Conservation (phyloP, 2,888 invertebrate genomes). For the Leptinotarsa juncta region DNA sequence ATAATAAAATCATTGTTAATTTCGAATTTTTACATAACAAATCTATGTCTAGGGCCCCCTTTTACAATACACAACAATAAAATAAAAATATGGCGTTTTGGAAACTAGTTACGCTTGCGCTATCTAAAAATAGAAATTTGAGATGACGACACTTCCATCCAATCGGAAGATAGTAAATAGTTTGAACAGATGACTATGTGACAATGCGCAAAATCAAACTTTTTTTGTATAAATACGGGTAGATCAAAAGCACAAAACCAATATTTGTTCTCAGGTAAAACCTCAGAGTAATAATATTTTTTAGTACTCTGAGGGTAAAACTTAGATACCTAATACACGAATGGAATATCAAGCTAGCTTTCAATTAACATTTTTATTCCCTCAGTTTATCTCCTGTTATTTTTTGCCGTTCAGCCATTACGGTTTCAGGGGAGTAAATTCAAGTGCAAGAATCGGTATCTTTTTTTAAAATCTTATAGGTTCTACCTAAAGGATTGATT, state of each 20-base stretch:
- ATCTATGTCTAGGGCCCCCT: constrained; percentile 33
- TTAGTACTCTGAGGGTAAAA: too few species aligned
- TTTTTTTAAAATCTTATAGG: too few species aligned
- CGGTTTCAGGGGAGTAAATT: too few species aligned
- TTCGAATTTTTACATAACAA: constrained; percentile 49
- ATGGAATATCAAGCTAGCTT: too few species aligned
- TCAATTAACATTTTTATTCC: too few species aligned
- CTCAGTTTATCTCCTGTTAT: too few species aligned
- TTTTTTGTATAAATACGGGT: background rate
- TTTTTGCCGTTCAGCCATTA: too few species aligned
- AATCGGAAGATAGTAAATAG: constrained; percentile 46
- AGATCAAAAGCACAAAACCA: background rate
- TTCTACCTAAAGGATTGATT: too few species aligned
- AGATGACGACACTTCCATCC: constrained; percentile 62
- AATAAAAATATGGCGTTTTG: constrained; percentile 65
- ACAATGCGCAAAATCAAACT: background rate
- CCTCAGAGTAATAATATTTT: too few species aligned
- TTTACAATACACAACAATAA: constrained; percentile 58
- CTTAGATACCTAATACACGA: too few species aligned
- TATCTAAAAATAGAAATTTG: constrained; percentile 61
- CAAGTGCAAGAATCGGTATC: too few species aligned
- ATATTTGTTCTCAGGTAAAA: background rate
- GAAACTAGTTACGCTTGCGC: constrained; percentile 62
- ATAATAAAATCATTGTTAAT: constrained; percentile 44
- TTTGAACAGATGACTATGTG: constrained; percentile 17